These are phyloP conservation scores for Coenonympha arcania DNA, from an alignment of 2,888 invertebrate genomes.

Conservation along the genomic window DNA sequence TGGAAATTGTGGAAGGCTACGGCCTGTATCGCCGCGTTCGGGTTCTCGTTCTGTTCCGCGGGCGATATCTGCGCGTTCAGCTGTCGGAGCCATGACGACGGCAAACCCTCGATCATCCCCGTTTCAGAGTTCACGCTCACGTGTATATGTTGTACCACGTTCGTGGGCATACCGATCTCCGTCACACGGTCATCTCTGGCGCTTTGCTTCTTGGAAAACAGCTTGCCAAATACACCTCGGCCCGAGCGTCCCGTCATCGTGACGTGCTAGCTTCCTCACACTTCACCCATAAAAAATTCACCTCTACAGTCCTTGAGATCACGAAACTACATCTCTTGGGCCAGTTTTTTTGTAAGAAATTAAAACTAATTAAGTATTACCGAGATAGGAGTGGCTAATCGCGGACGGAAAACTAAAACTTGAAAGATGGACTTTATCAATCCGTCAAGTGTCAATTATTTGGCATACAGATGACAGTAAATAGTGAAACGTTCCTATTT, in stretches of 20 bases:
- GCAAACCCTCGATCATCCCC: constrained; percentile 89
- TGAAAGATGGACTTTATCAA: constrained; percentile 29
- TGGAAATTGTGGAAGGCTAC: constrained; percentile 92
- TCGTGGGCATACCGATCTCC: constrained; percentile 87
- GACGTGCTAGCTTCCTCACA: constrained; percentile 37
- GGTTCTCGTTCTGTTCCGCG: constrained; percentile 91
- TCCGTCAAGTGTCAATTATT: constrained; percentile 24
- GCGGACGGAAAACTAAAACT: constrained; percentile 57
- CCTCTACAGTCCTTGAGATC: constrained; percentile 40
- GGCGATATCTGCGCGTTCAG: constrained; percentile 88
- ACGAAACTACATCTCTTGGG: constrained; percentile 53
- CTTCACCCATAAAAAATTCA: constrained; percentile 29
- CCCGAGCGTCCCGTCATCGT: constrained; percentile 69
- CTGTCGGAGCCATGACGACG: constrained; percentile 85
- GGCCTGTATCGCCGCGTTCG: constrained; percentile 91
- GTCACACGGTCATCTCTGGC: constrained; percentile 71
- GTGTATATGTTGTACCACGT: constrained; percentile 89
- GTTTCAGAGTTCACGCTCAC: constrained; percentile 88
- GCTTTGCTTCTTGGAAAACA: constrained; percentile 64
- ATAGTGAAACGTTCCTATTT: constrained; percentile 7
- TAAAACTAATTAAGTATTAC: constrained; percentile 44
- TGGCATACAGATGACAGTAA: constrained; percentile 21
- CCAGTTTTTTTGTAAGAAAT: constrained; percentile 39
- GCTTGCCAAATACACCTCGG: constrained; percentile 67
- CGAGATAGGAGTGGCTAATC: constrained; percentile 65